Conservation (phyloP, 2,113 vertebrate species). For the Macquaria australasica region DNA sequence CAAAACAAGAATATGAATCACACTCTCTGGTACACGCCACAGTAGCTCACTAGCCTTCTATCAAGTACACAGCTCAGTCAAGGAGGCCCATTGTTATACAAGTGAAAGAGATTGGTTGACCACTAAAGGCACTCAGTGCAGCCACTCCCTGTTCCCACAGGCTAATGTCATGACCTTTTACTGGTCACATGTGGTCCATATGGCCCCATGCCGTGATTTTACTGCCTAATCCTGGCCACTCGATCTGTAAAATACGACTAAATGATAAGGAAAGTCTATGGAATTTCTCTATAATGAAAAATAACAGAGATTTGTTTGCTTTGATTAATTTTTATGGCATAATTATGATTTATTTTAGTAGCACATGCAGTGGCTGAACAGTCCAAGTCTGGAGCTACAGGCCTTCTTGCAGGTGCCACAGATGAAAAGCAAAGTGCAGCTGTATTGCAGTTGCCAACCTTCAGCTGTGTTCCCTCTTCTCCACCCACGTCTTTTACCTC, state of each 20-base stretch:
- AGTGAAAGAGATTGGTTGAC: conserved; percentile 38
- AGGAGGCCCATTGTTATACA: conserved; percentile 60
- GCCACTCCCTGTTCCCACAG: conserved; percentile 35
- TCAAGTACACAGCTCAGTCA: conserved; percentile 41
- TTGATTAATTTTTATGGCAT: not conserved
- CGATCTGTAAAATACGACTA: not conserved
- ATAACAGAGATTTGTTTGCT: not conserved
- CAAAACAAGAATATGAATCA: conserved; percentile 57
- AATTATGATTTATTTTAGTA: not conserved
- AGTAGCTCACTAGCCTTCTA: conserved; percentile 33
- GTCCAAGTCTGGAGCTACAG: not conserved
- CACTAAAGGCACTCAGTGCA: conserved; percentile 54
- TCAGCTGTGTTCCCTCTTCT: not conserved
- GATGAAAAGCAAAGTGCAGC: not conserved
- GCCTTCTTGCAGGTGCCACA: not conserved
- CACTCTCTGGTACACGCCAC: conserved; percentile 21
- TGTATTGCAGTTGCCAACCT: not conserved
- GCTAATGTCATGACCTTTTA: conserved; percentile 63
- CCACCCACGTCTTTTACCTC: not conserved
- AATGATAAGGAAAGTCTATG: not conserved
- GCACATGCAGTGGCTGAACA: not conserved
- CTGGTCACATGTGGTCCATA: conserved; percentile 65
- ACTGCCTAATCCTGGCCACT: conserved; percentile 18
- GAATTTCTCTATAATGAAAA: not conserved
- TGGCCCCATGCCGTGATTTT: conserved; percentile 47